phyloP scores from a whole-genome alignment of 1,140 invertebrate species.

The Bursaphelenchus mucronatus region DNA sequence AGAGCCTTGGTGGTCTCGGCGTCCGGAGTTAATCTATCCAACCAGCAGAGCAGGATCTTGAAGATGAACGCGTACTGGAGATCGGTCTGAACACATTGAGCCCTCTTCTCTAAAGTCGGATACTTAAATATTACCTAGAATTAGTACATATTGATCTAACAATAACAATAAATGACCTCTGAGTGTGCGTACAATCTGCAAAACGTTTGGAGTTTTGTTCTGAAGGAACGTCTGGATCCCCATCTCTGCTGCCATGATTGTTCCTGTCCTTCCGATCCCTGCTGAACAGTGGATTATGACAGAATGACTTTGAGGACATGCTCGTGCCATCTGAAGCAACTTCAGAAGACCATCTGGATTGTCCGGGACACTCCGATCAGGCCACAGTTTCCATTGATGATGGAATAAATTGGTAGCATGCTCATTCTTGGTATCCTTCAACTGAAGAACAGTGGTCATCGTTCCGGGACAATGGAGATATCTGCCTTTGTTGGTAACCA shows the following conservation, averaged over 20 bases:
- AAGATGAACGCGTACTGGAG: background rate
- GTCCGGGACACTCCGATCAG: conserved; percentile 13
- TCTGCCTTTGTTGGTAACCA: background rate
- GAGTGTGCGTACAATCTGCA: background rate
- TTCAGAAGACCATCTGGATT: background rate
- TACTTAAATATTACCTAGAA: background rate
- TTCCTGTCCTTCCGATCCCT: conserved; percentile 20
- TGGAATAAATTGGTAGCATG: background rate
- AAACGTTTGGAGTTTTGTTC: background rate
- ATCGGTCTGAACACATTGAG: conserved; percentile 15
- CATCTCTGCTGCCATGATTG: background rate
- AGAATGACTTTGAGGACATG: background rate
- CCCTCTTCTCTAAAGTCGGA: conserved; percentile 10
- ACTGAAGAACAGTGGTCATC: background rate
- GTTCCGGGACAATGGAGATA: background rate
- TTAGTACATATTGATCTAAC: background rate
- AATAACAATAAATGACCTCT: background rate
- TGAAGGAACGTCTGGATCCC: conserved; percentile 6
- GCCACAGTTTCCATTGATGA: conserved; percentile 19
- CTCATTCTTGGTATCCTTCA: conserved; percentile 2
- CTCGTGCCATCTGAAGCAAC: conserved; percentile 12
- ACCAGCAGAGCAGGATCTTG: background rate
- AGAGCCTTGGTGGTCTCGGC: conserved; percentile 3
- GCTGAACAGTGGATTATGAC: conserved; percentile 16
- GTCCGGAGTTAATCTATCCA: background rate